phyloP scores from a whole-genome alignment of 2,797 vertebrate genomes.

The Harpagifer antarcticus region DNA sequence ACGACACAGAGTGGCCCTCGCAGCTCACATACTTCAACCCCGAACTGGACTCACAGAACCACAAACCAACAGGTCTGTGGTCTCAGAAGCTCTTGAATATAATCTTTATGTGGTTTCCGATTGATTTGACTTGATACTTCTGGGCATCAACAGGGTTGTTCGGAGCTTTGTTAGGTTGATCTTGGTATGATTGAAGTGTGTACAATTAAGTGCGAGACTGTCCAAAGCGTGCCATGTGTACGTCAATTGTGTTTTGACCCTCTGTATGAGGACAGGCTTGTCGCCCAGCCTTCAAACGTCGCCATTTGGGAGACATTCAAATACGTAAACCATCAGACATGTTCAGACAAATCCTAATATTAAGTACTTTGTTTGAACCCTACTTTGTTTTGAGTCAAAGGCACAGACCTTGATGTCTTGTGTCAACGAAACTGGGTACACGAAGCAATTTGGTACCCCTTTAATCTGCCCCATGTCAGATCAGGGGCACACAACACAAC shows the following conservation, averaged over 20 bases:
- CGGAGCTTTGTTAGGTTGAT: not conserved
- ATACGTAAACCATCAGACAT: not conserved
- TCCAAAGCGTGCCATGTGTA: not conserved
- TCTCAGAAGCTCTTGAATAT: not conserved
- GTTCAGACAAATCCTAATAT: not conserved
- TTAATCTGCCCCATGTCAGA: not conserved
- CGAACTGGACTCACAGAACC: conserved; percentile 86
- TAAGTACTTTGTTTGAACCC: not conserved
- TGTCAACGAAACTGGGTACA: not conserved
- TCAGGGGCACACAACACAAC: too few species aligned
- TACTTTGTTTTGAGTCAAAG: not conserved
- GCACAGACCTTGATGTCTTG: not conserved
- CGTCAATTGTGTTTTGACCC: too few species aligned
- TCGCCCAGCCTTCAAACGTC: not conserved
- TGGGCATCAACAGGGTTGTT: not conserved
- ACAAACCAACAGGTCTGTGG: conserved; percentile 65
- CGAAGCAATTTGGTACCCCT: not conserved
- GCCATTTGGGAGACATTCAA: not conserved
- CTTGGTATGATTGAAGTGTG: not conserved
- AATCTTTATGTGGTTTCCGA: not conserved
- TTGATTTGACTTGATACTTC: not conserved
- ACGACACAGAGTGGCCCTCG: conserved; percentile 76
- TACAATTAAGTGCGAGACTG: too few species aligned
- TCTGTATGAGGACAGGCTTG: not conserved
- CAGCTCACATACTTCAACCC: conserved; percentile 85